Evolutionary conservation across 2,888 invertebrate species (phyloP).

Genomic region (Ornithoptera alexandrae): DNA sequence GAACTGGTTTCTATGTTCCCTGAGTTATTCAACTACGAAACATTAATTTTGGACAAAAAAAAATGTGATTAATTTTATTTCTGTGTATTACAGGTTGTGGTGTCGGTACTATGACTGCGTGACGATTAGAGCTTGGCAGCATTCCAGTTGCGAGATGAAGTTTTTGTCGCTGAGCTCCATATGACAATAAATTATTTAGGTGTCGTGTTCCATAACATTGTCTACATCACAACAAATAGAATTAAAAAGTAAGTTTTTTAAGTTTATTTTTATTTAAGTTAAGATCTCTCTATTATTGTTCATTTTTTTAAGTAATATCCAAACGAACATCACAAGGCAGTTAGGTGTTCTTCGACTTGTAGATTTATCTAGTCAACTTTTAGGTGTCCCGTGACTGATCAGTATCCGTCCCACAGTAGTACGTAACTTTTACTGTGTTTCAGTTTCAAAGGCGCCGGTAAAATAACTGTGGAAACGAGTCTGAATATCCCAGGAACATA

Average conservation of each 20-base stretch:
- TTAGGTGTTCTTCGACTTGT: too few species aligned
- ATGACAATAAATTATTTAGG: slow-evolving; percentile 33
- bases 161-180: slow-evolving; percentile 41
- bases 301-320: too few species aligned
- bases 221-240: slow-evolving; percentile 14
- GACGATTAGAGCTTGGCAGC: slow-evolving; percentile 68
- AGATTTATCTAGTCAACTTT: too few species aligned
- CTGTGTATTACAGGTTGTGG: slow-evolving; percentile 31
- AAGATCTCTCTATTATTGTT: neutral
- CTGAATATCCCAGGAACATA: too few species aligned
- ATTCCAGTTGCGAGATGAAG: slow-evolving; percentile 52
- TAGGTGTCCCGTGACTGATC: too few species aligned
- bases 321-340: too few species aligned
- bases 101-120: slow-evolving; percentile 47
- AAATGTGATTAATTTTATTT: slow-evolving; percentile 28
- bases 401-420: too few species aligned
- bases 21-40: slow-evolving; percentile 24
- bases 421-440: too few species aligned
- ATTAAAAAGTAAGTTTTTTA: slow-evolving; percentile 11
- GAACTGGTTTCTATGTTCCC: slow-evolving; percentile 1
- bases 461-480: too few species aligned
- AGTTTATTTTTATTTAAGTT: too few species aligned
- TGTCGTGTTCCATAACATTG: slow-evolving; percentile 15
- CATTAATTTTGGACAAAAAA: slow-evolving; percentile 25
- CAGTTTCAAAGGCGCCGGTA: too few species aligned